A percentile compares a stretch with the other conserved stretches of the same genome.
phyloP scores from a whole-genome alignment of 2,113 vertebrate species.

The Neofelis nebulosa region DNA sequence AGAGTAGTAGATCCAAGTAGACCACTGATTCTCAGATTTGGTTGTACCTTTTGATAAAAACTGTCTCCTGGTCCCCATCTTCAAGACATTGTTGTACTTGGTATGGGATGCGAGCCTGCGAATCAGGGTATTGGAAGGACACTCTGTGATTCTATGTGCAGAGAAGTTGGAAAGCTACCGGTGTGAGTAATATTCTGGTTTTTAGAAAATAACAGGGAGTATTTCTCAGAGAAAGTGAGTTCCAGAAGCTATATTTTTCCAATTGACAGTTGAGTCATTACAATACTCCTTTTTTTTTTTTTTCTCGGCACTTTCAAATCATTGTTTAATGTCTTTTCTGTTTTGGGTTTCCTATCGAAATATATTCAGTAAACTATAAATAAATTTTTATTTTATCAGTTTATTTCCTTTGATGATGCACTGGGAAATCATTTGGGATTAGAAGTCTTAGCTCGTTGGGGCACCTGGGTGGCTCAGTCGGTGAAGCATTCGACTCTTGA shows the following conservation, averaged over 20 bases:
- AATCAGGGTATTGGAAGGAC: fast-evolving
- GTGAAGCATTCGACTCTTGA: too few species aligned
- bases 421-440: background rate
- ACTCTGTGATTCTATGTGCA: fast-evolving
- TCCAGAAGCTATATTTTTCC: background rate
- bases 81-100: fast-evolving
- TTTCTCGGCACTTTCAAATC: background rate
- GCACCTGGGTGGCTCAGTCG: too few species aligned
- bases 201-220: background rate
- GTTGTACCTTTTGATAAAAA: background rate
- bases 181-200: fast-evolving
- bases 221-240: background rate
- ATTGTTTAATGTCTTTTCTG: background rate
- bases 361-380: background rate
- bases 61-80: background rate
- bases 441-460: background rate
- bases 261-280: background rate
- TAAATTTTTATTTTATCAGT: background rate
- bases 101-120: background rate
- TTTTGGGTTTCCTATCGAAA: background rate
- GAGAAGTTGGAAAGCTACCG: too few species aligned
- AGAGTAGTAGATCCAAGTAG: background rate
- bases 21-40: background rate
- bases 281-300: background rate
- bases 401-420: background rate